phyloP scores from a whole-genome alignment of 2,113 vertebrate genomes.

The Galemys pyrenaicus region DNA sequence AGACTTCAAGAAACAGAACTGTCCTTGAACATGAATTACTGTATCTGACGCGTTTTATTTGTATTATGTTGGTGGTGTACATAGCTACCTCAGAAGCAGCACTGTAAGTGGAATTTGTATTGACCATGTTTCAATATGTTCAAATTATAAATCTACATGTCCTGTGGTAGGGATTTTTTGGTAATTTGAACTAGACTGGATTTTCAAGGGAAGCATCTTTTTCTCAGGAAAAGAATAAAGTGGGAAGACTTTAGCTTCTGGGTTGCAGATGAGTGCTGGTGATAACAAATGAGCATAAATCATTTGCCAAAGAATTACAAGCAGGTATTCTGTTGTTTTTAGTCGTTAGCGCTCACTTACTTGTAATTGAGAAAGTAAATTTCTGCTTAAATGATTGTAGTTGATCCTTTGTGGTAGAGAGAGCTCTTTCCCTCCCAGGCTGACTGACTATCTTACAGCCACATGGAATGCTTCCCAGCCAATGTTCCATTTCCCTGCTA shows the following conservation, averaged over 20 bases:
- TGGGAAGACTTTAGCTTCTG: background rate
- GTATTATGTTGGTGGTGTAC: background rate
- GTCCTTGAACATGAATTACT: background rate
- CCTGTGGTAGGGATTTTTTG: background rate
- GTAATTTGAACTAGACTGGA: background rate
- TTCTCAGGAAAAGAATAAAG: background rate
- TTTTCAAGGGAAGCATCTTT: background rate
- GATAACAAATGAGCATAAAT: background rate
- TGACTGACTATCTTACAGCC: fast-evolving
- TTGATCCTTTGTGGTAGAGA: background rate
- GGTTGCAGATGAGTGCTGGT: background rate
- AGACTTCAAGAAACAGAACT: background rate
- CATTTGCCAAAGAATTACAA: background rate
- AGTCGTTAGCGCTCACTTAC: background rate
- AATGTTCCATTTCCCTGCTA: fast-evolving
- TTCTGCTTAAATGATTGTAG: background rate
- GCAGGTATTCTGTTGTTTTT: background rate
- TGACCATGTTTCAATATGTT: background rate
- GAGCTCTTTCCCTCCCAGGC: background rate
- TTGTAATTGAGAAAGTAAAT: background rate
- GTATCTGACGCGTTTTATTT: background rate
- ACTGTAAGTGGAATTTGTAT: background rate
- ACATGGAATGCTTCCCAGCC: fast-evolving
- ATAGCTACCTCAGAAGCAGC: background rate
- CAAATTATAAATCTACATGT: background rate